phyloP scores from a whole-genome alignment of 2,888 invertebrate genomes.

The Tribolium freemani region DNA sequence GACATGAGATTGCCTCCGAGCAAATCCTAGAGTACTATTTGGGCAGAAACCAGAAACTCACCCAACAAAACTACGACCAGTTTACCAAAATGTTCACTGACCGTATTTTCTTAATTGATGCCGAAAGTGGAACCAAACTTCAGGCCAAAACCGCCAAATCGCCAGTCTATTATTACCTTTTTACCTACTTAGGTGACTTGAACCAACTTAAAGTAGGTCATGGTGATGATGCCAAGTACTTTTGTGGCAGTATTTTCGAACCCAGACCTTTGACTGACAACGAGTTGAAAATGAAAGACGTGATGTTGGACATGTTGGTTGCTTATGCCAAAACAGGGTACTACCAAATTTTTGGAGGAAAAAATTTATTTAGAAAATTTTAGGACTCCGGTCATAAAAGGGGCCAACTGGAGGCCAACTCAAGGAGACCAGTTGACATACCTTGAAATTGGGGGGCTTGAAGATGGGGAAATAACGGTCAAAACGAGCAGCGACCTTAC shows the following conservation, averaged over 20 bases:
- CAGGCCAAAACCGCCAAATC: slow-evolving; percentile 70
- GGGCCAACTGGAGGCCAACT: slow-evolving; percentile 67
- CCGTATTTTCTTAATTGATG: slow-evolving; percentile 74
- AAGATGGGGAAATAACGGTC: not conserved
- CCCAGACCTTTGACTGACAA: not conserved
- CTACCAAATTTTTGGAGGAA: not conserved
- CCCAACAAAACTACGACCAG: slow-evolving; percentile 54
- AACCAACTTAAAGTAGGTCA: slow-evolving; percentile 26
- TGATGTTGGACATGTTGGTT: slow-evolving; percentile 25
- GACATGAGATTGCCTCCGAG: slow-evolving; percentile 52
- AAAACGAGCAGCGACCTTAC: not conserved
- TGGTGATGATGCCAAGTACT: slow-evolving; percentile 33
- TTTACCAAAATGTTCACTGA: slow-evolving; percentile 71
- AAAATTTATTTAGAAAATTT: not conserved
- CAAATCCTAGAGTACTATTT: slow-evolving; percentile 63
- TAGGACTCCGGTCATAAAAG: slow-evolving; percentile 67
- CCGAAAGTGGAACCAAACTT: slow-evolving; percentile 72
- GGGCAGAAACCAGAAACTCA: slow-evolving; percentile 54
- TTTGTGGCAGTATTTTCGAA: slow-evolving; percentile 19
- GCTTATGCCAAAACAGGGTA: slow-evolving; percentile 35
- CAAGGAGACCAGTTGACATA: not conserved
- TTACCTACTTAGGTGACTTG: slow-evolving; percentile 59
- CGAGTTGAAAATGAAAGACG: slow-evolving; percentile 30
- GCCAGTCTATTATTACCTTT: slow-evolving; percentile 76
- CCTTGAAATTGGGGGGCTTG: not conserved